phyloP scores from a whole-genome alignment of 2,113 vertebrate species.

The Larimichthys crocea region DNA sequence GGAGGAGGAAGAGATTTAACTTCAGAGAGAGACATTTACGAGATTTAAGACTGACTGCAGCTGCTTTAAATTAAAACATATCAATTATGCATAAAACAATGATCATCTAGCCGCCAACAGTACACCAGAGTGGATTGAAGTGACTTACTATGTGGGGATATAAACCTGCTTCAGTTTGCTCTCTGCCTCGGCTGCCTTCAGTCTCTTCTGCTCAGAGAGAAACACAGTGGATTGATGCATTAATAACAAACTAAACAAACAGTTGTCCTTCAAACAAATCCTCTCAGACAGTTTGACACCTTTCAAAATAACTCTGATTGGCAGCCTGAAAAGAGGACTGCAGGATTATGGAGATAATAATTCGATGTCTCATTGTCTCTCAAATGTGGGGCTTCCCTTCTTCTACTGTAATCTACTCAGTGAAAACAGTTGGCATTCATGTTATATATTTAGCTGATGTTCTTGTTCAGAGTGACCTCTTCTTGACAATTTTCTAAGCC shows the following conservation, averaged over 20 bases:
- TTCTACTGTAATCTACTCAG: not conserved
- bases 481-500: not conserved
- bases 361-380: not conserved
- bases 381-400: not conserved
- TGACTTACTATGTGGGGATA: constrained; percentile 98
- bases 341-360: not conserved
- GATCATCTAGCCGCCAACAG: not conserved
- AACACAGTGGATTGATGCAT: constrained; percentile 19
- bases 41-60: constrained; percentile 5
- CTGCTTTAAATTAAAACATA: not conserved
- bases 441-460: not conserved
- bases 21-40: not conserved
- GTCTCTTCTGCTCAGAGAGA: constrained; percentile 89
- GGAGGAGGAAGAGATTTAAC: not conserved
- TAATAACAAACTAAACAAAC: constrained; percentile 13
- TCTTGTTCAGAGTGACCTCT: not conserved
- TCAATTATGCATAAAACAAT: constrained; percentile 39
- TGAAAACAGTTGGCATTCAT: not conserved
- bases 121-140: not conserved
- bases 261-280: not conserved
- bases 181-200: constrained; percentile 98
- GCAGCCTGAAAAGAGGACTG: not conserved
- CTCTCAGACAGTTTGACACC: not conserved
- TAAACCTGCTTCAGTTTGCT: constrained; percentile 99
- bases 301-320: not conserved